These are phyloP conservation scores for Columba guinea DNA, from an alignment of 2,797 vertebrate species.

Conservation along the genomic window DNA sequence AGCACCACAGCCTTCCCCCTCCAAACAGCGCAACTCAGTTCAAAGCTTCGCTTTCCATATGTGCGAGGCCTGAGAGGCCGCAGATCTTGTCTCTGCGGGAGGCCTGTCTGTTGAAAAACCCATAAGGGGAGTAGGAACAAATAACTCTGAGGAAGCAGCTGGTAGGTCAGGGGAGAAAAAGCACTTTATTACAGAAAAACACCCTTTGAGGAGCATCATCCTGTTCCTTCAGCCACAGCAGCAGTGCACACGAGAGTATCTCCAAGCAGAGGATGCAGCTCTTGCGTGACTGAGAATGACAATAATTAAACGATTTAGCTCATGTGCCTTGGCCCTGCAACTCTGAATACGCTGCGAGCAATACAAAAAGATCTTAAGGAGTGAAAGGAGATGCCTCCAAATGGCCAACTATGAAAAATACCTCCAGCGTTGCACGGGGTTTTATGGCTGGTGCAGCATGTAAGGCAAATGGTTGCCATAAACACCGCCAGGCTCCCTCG, in stretches of 20 bases:
- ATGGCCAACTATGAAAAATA: slow-evolving; percentile 35
- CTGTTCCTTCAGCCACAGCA: neutral
- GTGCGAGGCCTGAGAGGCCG: neutral
- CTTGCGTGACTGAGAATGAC: neutral
- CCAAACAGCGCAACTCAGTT: neutral
- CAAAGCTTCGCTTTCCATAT: slow-evolving; percentile 24
- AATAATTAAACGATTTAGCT: neutral
- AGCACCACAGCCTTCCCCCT: neutral
- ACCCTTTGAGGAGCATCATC: neutral
- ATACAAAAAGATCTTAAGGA: neutral
- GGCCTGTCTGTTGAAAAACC: slow-evolving; percentile 21
- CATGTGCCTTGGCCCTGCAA: neutral
- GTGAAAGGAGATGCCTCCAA: slow-evolving; percentile 8
- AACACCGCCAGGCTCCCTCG: neutral
- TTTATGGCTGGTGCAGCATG: slow-evolving; percentile 13
- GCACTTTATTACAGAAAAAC: neutral
- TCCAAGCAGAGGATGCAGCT: neutral
- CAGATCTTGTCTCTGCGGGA: slow-evolving; percentile 45
- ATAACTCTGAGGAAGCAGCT: neutral
- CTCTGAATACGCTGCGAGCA: fast-evolving
- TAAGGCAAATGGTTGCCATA: slow-evolving; percentile 27
- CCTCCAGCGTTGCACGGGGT: neutral
- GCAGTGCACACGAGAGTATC: fast-evolving
- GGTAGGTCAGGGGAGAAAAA: neutral
- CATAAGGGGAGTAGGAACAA: slow-evolving; percentile 7